phyloP scores from a whole-genome alignment of 2,797 vertebrate species.

The Hyperoplus immaculatus region DNA sequence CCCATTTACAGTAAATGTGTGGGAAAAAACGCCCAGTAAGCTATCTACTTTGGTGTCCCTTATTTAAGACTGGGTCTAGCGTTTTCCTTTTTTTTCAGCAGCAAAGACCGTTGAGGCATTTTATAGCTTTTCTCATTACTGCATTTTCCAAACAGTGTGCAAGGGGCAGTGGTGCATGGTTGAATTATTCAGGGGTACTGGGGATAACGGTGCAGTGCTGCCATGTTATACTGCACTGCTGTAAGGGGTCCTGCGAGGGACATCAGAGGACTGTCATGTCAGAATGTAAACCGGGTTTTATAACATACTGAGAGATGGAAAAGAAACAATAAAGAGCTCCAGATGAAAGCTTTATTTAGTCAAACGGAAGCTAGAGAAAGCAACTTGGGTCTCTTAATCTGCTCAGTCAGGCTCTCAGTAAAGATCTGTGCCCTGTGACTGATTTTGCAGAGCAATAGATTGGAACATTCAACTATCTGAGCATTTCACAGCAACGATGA shows the following conservation, averaged over 20 bases:
- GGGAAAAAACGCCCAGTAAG: conserved; percentile 67
- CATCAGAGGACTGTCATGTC: conserved; percentile 85
- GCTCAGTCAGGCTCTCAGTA: conserved; percentile 15
- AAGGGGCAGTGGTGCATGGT: conserved; percentile 89
- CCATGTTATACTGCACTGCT: conserved; percentile 87
- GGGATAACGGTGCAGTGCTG: conserved; percentile 84
- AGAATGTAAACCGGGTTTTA: conserved; percentile 92
- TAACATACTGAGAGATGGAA: conserved; percentile 65
- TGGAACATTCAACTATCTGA: background rate
- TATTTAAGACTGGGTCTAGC: conserved; percentile 48
- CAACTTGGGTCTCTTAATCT: conserved; percentile 22
- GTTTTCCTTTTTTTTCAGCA: conserved; percentile 42
- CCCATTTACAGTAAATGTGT: conserved; percentile 71
- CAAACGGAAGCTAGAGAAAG: conserved; percentile 75
- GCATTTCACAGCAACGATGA: background rate
- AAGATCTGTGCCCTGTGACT: conserved; percentile 6
- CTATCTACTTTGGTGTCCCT: conserved; percentile 67
- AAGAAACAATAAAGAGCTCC: conserved; percentile 75
- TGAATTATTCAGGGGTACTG: conserved; percentile 94
- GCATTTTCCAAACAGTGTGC: conserved; percentile 92
- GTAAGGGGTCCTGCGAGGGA: conserved; percentile 90
- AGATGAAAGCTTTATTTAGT: conserved; percentile 89
- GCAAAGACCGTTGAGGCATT: conserved; percentile 82
- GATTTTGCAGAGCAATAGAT: conserved; percentile 16
- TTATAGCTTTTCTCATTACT: conserved; percentile 93